phyloP scores from a whole-genome alignment of 2,888 invertebrate species.

The Eumacrocentrus americanus region DNA sequence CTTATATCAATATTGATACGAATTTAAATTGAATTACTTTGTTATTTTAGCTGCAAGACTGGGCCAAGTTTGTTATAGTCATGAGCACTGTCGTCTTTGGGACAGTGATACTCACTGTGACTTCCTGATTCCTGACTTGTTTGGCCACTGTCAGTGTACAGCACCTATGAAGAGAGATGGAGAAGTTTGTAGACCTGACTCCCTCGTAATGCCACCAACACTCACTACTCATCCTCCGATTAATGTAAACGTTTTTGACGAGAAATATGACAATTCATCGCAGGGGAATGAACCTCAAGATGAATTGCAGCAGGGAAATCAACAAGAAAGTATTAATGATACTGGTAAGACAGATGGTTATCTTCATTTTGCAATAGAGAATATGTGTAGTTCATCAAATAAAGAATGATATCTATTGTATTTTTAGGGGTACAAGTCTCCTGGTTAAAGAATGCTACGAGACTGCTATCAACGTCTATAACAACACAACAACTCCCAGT shows the following conservation, averaged over 20 bases:
- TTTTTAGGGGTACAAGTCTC: slow-evolving; percentile 51
- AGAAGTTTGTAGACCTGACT: slow-evolving; percentile 62
- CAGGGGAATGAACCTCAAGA: slow-evolving; percentile 47
- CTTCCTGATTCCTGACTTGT: slow-evolving; percentile 86
- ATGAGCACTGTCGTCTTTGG: slow-evolving; percentile 86
- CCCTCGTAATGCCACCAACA: slow-evolving; percentile 56
- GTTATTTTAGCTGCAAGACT: slow-evolving; percentile 74
- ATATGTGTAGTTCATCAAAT: too few species aligned
- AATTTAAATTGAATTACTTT: background rate
- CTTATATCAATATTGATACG: background rate
- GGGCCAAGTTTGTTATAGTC: slow-evolving; percentile 87
- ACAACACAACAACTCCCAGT: slow-evolving; percentile 43
- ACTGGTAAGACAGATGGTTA: slow-evolving; percentile 26
- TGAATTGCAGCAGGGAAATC: slow-evolving; percentile 31
- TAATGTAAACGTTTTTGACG: slow-evolving; percentile 1
- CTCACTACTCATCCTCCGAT: slow-evolving; percentile 5
- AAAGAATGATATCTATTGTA: too few species aligned
- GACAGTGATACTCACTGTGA: slow-evolving; percentile 85
- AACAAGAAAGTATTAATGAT: slow-evolving; percentile 40
- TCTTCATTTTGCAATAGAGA: slow-evolving; percentile 7
- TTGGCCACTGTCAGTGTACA: slow-evolving; percentile 83
- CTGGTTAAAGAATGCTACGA: slow-evolving; percentile 56
- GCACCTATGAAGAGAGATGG: slow-evolving; percentile 59
- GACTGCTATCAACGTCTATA: slow-evolving; percentile 45
- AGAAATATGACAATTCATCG: background rate